A percentile compares a stretch with the other conserved stretches of the same genome.
Conservation (phyloP, 2,113 vertebrate genomes). For the Leptobrachium leishanense region DNA sequence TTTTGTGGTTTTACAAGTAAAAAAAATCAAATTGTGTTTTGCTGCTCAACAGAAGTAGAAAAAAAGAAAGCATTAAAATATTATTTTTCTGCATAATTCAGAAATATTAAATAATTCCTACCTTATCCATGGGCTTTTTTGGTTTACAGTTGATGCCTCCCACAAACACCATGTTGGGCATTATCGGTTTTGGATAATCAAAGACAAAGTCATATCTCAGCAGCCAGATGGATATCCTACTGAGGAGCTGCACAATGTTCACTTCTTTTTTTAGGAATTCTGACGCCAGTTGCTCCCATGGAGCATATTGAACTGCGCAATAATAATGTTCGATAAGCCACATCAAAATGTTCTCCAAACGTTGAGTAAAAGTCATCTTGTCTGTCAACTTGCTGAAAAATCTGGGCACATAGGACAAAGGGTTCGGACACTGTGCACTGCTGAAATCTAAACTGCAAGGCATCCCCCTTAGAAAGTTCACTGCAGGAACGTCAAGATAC, state of each 20-base stretch:
- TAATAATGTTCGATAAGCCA: conserved; percentile 64
- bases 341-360: conserved; percentile 70
- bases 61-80: no score
- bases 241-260: conserved; percentile 61
- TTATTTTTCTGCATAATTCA: no score
- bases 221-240: conserved; percentile 2
- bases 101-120: conserved; percentile 50
- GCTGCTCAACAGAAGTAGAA: no score
- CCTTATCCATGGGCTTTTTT: conserved; percentile 61
- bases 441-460: conserved; percentile 59
- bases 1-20: no score
- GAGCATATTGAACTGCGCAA: conserved; percentile 59
- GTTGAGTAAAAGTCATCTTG: conserved; percentile 75
- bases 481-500: conserved; percentile 58
- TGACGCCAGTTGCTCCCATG: conserved; percentile 61
- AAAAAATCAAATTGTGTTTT: no score
- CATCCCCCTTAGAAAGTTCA: conserved; percentile 67
- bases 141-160: conserved; percentile 75
- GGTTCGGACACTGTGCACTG: conserved; percentile 64
- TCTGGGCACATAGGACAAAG: conserved; percentile 66
- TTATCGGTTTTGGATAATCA: conserved; percentile 76
- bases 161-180: conserved; percentile 80
- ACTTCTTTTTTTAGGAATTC: conserved; percentile 70
- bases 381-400: conserved; percentile 68
- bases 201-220: conserved; percentile 74